phyloP scores from a whole-genome alignment of 2,888 invertebrate species.

The Meliscaeva auricollis region DNA sequence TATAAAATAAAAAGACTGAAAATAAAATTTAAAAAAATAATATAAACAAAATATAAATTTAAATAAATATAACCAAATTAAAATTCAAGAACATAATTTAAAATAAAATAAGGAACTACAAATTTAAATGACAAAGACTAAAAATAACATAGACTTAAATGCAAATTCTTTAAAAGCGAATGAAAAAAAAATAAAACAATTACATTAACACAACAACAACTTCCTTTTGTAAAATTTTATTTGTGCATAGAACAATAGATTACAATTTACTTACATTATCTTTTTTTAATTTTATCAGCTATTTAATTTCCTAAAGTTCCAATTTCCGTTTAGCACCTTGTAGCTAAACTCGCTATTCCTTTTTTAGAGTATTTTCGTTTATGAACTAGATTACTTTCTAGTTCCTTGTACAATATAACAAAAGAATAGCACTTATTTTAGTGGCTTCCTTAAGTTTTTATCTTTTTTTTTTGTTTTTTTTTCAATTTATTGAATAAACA shows the following conservation, averaged over 20 bases:
- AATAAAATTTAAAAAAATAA: no score
- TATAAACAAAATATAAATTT: no score
- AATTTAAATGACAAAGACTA: no score
- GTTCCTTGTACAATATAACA: neutral
- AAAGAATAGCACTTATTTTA: conserved; percentile 1
- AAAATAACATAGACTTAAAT: no score
- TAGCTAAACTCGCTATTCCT: neutral
- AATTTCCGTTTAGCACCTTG: neutral
- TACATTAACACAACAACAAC: no score
- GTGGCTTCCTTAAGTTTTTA: neutral
- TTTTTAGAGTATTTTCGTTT: neutral
- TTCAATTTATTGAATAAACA: no score
- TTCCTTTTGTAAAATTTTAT: neutral
- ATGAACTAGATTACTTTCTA: neutral
- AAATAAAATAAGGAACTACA: neutral
- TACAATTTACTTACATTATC: neutral
- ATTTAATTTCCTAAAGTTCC: neutral
- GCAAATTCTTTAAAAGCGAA: no score
- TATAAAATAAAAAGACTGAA: no score
- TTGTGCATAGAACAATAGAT: neutral
- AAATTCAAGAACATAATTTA: neutral
- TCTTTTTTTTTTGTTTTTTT: neutral
- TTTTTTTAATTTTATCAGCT: neutral
- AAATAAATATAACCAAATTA: neutral
- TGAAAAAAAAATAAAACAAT: no score